Percentiles rank a stretch among this genome's conserved stretches.
These are phyloP conservation scores for Pterobdella sp. DNA, from an alignment of 2,888 invertebrate genomes.

Conservation along the genomic window DNA sequence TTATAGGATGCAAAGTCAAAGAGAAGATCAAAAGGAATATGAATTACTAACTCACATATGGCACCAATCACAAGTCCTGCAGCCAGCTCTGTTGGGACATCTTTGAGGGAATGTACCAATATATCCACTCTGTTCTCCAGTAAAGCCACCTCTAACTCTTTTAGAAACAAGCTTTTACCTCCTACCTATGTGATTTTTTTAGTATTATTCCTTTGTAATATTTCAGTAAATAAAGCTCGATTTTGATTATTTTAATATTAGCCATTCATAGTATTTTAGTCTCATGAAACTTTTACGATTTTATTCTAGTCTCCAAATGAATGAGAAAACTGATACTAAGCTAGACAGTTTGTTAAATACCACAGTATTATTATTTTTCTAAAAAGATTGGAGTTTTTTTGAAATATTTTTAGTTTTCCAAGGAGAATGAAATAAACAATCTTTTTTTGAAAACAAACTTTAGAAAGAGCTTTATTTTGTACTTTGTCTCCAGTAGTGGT, in stretches of 20 bases:
- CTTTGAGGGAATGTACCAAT: constrained; percentile 91
- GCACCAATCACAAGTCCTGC: constrained; percentile 77
- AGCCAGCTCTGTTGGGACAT: constrained; percentile 76
- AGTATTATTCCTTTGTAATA: too few relatives aligned
- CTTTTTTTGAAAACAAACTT: constrained; percentile 51
- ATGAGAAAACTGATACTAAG: too few relatives aligned
- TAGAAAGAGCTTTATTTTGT: constrained; percentile 77
- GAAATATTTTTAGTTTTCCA: not conserved
- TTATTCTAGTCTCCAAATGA: too few relatives aligned
- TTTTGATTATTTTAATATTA: too few relatives aligned
- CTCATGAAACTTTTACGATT: not conserved
- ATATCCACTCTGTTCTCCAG: constrained; percentile 68
- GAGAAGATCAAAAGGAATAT: too few relatives aligned
- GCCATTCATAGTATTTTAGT: too few relatives aligned
- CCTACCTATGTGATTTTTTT: too few relatives aligned
- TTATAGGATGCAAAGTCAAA: too few relatives aligned
- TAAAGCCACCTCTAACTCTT: constrained; percentile 81
- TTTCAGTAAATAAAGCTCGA: too few relatives aligned
- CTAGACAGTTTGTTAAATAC: too few relatives aligned
- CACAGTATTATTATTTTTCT: too few relatives aligned
- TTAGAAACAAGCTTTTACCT: constrained; percentile 87
- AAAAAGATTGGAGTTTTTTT: too few relatives aligned
- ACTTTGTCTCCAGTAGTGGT: constrained; percentile 84
- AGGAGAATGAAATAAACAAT: not conserved
- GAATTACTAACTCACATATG: constrained; percentile 49